These are phyloP conservation scores for Agrochola macilenta DNA, from an alignment of 2,888 invertebrate species.

Conservation along the genomic window DNA sequence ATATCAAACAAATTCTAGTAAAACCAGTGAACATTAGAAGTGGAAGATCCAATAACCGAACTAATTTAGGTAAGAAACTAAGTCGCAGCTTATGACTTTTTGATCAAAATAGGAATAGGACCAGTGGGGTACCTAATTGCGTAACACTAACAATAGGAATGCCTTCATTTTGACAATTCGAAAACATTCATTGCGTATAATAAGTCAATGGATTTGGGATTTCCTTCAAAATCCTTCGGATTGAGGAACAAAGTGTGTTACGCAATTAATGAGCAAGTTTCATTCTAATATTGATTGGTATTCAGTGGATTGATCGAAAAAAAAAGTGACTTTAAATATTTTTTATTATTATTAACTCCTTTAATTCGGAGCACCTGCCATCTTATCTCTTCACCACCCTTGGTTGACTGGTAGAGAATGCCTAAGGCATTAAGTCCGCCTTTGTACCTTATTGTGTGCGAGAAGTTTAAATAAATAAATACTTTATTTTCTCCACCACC, in stretches of 20 bases:
- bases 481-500: not conserved
- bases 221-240: not conserved
- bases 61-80: not conserved
- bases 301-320: not conserved
- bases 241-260: not conserved
- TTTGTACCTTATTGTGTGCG: too few species aligned
- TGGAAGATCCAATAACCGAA: constrained; percentile 1
- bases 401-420: too few species aligned
- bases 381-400: too few species aligned
- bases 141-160: not conserved
- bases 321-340: too few species aligned
- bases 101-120: not conserved
- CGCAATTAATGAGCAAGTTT: not conserved
- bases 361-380: too few species aligned
- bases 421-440: too few species aligned
- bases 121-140: not conserved
- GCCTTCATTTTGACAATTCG: not conserved
- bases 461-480: too few species aligned
- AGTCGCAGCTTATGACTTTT: not conserved
- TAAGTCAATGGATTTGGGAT: not conserved
- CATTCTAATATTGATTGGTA: not conserved
- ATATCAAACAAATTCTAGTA: not conserved
- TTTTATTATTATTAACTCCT: too few species aligned
- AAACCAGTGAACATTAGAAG: not conserved
- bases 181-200: not conserved